Percentiles rank a stretch among this genome's conserved stretches.
phyloP scores from a whole-genome alignment of 2,888 invertebrate species.

The Palloptera scutellata region DNA sequence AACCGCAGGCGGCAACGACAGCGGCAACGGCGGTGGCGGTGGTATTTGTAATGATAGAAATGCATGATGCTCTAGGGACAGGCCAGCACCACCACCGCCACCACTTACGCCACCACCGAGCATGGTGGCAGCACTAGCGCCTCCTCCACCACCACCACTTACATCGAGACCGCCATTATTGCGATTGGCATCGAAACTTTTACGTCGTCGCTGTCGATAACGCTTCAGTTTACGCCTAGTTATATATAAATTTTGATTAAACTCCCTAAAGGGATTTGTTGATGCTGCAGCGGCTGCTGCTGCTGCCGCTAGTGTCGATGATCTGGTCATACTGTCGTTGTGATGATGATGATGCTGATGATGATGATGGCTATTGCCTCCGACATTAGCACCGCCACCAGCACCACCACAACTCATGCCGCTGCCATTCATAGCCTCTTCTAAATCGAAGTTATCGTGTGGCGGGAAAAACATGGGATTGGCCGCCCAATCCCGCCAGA shows the following conservation, averaged over 20 bases:
- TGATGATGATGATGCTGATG: slow-evolving; percentile 22
- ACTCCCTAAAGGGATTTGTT: slow-evolving; percentile 51
- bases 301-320: slow-evolving; percentile 10
- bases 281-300: slow-evolving; percentile 17
- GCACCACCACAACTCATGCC: slow-evolving; percentile 33
- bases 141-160: slow-evolving; percentile 2
- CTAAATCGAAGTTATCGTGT: slow-evolving; percentile 45
- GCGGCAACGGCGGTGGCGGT: slow-evolving; percentile 30
- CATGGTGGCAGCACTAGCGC: slow-evolving; percentile 30
- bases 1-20: slow-evolving; percentile 40
- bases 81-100: slow-evolving; percentile 15
- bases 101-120: slow-evolving; percentile 26
- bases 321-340: slow-evolving; percentile 1
- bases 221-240: slow-evolving; percentile 59
- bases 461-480: slow-evolving; percentile 64
- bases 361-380: slow-evolving; percentile 28
- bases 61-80: slow-evolving; percentile 8
- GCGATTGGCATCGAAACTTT: slow-evolving; percentile 32
- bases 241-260: slow-evolving; percentile 60
- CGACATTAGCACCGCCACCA: slow-evolving; percentile 10
- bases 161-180: slow-evolving; percentile 33
- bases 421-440: slow-evolving; percentile 36
- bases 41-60: background rate
- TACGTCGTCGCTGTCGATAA: slow-evolving; percentile 48
- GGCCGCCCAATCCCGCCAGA: slow-evolving; percentile 65